phyloP scores from a whole-genome alignment of 37 sponge, comb jelly and placozoan genomes.

The Diacarnus erythraeanus region DNA sequence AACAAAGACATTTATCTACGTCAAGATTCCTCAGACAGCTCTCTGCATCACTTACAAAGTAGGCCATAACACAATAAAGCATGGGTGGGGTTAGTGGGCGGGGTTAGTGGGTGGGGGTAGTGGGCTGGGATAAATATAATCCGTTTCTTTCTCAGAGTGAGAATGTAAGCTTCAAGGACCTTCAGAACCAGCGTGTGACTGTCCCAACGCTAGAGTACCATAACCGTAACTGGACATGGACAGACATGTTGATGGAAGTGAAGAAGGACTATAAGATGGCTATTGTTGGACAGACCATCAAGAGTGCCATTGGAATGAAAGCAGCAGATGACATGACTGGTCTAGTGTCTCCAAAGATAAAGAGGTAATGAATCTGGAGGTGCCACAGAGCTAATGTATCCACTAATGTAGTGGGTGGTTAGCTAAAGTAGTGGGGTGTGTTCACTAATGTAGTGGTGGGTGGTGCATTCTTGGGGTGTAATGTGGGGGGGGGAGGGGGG shows the following conservation, averaged over 20 bases:
- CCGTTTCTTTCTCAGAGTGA: slow-evolving; percentile 56
- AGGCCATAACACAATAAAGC: too few relatives aligned
- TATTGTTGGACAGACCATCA: slow-evolving; percentile 66
- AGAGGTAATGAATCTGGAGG: background rate
- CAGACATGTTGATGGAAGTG: slow-evolving; percentile 85
- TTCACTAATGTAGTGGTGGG: too few relatives aligned
- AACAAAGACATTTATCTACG: slow-evolving; percentile 89
- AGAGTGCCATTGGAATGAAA: slow-evolving; percentile 72
- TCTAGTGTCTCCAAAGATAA: slow-evolving; percentile 54
- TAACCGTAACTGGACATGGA: slow-evolving; percentile 89
- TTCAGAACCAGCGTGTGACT: slow-evolving; percentile 67
- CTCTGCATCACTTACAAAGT: slow-evolving; percentile 88
- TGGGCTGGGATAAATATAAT: too few relatives aligned
- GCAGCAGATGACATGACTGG: slow-evolving; percentile 53
- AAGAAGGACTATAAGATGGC: slow-evolving; percentile 89
- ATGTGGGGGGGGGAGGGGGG: too few relatives aligned
- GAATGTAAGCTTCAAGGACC: slow-evolving; percentile 69
- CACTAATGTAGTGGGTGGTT: too few relatives aligned
- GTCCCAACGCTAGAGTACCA: slow-evolving; percentile 93
- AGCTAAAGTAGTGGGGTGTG: too few relatives aligned
- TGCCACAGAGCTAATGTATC: background rate
- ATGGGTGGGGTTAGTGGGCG: background rate
- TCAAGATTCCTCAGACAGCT: slow-evolving; percentile 86
- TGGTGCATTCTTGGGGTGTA: too few relatives aligned
- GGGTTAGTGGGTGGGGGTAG: too few relatives aligned